A percentile compares a stretch with the other conserved stretches of the same genome.
phyloP scores from a whole-genome alignment of 2,113 vertebrate species.

The Taxidea taxus region DNA sequence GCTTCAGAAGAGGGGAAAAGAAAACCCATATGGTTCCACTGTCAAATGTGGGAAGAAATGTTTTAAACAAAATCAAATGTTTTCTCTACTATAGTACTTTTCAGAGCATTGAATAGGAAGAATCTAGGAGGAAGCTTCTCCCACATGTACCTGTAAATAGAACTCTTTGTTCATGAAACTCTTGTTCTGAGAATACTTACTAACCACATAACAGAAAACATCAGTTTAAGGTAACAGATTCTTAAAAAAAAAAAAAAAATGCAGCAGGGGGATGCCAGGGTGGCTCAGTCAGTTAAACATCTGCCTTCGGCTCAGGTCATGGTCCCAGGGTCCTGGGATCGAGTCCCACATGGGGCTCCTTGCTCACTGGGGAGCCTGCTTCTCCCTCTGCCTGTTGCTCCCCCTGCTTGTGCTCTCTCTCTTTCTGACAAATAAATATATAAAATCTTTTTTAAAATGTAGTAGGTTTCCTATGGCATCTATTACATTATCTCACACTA shows the following conservation, averaged over 20 bases:
- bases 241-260: not conserved
- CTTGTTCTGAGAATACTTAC: not conserved
- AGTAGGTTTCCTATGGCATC: not conserved
- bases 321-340: no score
- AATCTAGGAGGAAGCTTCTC: not conserved
- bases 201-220: not conserved
- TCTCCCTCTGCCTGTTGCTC: no score
- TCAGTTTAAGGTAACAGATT: fast-evolving
- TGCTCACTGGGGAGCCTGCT: no score
- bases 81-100: not conserved
- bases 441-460: not conserved
- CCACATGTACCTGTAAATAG: not conserved
- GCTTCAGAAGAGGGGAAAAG: not conserved
- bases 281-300: no score
- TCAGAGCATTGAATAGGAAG: not conserved
- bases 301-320: no score
- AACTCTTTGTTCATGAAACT: not conserved
- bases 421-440: no score
- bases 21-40: not conserved
- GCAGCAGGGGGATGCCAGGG: no score
- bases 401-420: no score
- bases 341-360: fast-evolving
- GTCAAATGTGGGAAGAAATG: not conserved
- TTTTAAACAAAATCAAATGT: not conserved
- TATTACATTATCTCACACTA: not conserved